A percentile compares a stretch with the other conserved stretches of the same genome.
Evolutionary conservation across 2,797 vertebrate genomes (phyloP).

Genomic region (Balearica regulorum): DNA sequence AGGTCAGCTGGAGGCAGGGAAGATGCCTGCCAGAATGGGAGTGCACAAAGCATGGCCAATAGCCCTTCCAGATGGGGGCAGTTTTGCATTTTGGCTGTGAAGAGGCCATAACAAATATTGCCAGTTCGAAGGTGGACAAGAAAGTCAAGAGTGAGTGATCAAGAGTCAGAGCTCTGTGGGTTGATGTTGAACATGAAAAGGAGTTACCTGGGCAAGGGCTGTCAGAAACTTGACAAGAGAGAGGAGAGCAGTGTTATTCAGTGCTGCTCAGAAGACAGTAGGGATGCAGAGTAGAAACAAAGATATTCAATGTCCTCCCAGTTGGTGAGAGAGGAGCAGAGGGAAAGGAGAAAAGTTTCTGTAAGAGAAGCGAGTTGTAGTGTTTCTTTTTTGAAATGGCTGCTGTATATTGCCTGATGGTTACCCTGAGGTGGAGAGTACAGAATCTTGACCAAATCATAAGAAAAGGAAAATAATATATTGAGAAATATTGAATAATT

Average conservation of each 20-base stretch:
- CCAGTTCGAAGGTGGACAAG: not conserved
- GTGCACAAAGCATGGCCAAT: not conserved
- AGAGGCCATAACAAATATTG: not conserved
- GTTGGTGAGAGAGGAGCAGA: fast-evolving
- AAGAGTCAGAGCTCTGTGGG: not conserved
- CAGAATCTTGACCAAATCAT: not conserved
- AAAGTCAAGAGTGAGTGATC: not conserved
- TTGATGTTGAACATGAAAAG: not conserved
- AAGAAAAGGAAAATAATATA: not conserved
- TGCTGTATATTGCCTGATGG: not conserved
- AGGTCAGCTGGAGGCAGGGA: not conserved
- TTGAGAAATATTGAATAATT: not conserved
- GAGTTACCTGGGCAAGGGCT: not conserved
- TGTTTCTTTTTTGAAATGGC: not conserved
- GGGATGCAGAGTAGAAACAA: not conserved
- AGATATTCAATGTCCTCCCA: not conserved
- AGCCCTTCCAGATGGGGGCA: not conserved
- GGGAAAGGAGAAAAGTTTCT: not conserved
- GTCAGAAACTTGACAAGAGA: not conserved
- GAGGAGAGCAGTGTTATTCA: fast-evolving
- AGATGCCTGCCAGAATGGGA: not conserved
- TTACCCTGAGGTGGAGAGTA: not conserved
- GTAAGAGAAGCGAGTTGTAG: not conserved
- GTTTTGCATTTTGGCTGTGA: not conserved
- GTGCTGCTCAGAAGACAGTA: not conserved